phyloP scores from a whole-genome alignment of 92 coral and sea anemone species.

The Nematostella vectensis region DNA sequence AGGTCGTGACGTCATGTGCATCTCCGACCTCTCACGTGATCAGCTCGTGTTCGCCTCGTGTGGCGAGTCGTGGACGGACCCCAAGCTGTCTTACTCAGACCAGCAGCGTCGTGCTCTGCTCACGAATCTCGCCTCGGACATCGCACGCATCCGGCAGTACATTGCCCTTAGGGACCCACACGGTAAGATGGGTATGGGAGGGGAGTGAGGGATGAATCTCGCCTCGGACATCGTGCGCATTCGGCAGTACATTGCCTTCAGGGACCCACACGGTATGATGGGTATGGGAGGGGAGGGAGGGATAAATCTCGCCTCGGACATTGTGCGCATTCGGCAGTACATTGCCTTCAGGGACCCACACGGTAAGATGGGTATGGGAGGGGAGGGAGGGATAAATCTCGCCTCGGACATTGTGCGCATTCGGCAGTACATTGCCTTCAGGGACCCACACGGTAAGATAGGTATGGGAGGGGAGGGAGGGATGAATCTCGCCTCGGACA shows the following conservation, averaged over 20 bases:
- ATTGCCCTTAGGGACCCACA: slow-evolving; percentile 69
- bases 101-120: slow-evolving; percentile 82
- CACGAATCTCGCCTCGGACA: slow-evolving; percentile 81
- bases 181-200: too few species aligned
- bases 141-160: slow-evolving; percentile 74
- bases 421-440: slow-evolving; percentile 65
- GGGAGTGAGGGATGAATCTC: slow-evolving; percentile 53
- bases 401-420: slow-evolving; percentile 84
- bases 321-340: slow-evolving; percentile 73
- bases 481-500: slow-evolving; percentile 84
- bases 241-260: slow-evolving; percentile 65
- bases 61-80: slow-evolving; percentile 91
- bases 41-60: slow-evolving; percentile 82
- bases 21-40: slow-evolving; percentile 67
- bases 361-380: slow-evolving; percentile 73
- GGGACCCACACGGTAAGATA: slow-evolving; percentile 77
- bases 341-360: slow-evolving; percentile 69
- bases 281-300: too few species aligned
- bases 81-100: slow-evolving; percentile 78
- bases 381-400: slow-evolving; percentile 70
- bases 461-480: too few species aligned
- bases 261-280: slow-evolving; percentile 74
- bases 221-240: slow-evolving; percentile 82
- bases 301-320: slow-evolving; percentile 81
- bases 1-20: slow-evolving; percentile 59